Conservation (phyloP, 2,888 invertebrate species). For the Trypoxylon attenuatum region DNA sequence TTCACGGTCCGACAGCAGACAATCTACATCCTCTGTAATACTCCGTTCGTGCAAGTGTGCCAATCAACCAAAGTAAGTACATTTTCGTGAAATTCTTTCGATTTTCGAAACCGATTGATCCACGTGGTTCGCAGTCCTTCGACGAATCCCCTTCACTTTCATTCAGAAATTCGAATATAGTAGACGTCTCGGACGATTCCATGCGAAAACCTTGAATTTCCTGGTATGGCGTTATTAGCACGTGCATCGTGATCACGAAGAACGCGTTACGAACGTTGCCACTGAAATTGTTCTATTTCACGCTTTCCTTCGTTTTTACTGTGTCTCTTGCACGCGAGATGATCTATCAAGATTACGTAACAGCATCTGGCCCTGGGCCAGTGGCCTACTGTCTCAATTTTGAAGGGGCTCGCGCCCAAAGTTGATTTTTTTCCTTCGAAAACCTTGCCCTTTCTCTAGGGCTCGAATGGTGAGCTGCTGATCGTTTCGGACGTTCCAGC, state of each 20-base stretch:
- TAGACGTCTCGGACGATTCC: too few relatives aligned
- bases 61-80: slow-evolving; percentile 49
- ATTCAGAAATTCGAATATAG: too few relatives aligned
- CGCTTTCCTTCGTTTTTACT: neutral
- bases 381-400: slow-evolving; percentile 52
- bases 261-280: neutral
- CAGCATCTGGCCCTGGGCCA: slow-evolving; percentile 54
- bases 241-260: slow-evolving; percentile 22
- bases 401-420: neutral
- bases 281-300: neutral
- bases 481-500: too few relatives aligned
- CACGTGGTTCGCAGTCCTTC: too few relatives aligned
- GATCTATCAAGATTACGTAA: slow-evolving; percentile 58
- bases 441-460: too few relatives aligned
- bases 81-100: slow-evolving; percentile 17
- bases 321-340: slow-evolving; percentile 15
- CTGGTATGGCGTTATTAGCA: slow-evolving; percentile 21
- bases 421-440: neutral
- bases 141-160: neutral
- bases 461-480: too few relatives aligned
- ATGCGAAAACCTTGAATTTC: neutral
- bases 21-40: slow-evolving; percentile 39
- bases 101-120: neutral
- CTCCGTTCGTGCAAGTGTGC: slow-evolving; percentile 41
- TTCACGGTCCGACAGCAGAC: slow-evolving; percentile 57